Conservation (phyloP, 2,888 invertebrate genomes). For the Andrena dorsata region DNA sequence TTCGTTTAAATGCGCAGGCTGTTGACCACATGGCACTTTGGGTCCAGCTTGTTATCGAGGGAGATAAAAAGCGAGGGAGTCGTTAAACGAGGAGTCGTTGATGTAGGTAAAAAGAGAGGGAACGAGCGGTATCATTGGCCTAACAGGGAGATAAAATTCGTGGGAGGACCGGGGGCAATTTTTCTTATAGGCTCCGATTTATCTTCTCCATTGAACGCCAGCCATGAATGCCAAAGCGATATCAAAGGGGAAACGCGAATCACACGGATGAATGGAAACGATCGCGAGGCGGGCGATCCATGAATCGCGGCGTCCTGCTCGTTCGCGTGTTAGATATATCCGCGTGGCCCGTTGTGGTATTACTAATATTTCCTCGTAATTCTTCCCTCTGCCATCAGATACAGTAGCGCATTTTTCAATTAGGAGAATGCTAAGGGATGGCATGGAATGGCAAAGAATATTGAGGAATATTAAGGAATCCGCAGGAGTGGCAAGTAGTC, state of each 20-base stretch:
- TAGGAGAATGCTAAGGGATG: no score
- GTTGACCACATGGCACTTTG: constrained; percentile 8
- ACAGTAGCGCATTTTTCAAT: no score
- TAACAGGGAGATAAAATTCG: constrained; percentile 65
- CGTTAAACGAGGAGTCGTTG: constrained; percentile 30
- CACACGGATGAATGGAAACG: constrained; percentile 68
- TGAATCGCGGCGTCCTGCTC: constrained; percentile 44
- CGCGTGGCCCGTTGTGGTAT: constrained; percentile 23
- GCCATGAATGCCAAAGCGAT: constrained; percentile 62
- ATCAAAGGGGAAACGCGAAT: constrained; percentile 68
- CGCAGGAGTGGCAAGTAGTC: no score
- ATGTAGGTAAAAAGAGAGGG: constrained; percentile 53
- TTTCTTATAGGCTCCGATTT: constrained; percentile 69
- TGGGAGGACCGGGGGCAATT: constrained; percentile 57
- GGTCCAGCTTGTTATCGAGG: constrained; percentile 50
- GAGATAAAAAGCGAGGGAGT: constrained; percentile 41
- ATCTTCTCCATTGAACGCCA: constrained; percentile 61
- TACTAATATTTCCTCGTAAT: constrained; percentile 47
- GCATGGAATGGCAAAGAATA: no score
- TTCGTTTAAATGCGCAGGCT: neutral
- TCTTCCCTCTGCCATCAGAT: neutral
- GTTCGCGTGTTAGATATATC: constrained; percentile 31
- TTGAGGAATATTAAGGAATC: no score
- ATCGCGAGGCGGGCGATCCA: constrained; percentile 43
- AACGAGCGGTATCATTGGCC: constrained; percentile 59